These are phyloP conservation scores for Myotis yumanensis DNA, from an alignment of 2,113 vertebrate genomes.

Conservation along the genomic window DNA sequence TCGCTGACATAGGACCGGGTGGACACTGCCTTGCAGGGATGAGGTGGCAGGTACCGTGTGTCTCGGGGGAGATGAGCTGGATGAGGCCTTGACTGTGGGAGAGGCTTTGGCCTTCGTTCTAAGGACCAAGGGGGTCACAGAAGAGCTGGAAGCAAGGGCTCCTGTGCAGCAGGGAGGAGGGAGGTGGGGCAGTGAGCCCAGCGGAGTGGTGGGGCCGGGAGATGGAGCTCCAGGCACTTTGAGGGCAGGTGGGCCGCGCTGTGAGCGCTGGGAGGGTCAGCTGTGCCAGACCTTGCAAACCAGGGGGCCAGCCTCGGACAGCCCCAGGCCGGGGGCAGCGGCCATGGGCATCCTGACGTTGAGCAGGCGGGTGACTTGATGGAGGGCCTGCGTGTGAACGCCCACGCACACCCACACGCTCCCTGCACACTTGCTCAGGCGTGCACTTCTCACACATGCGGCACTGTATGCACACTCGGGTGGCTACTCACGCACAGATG, in stretches of 20 bases:
- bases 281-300: fast-evolving
- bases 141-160: neutral
- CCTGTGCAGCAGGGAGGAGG: neutral
- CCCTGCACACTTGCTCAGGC: neutral
- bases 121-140: neutral
- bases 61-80: neutral
- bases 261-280: neutral
- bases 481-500: neutral
- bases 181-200: neutral
- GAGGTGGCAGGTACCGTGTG: neutral
- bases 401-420: neutral
- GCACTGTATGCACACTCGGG: neutral
- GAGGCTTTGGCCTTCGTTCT: neutral
- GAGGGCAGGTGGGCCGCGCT: too few species aligned
- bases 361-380: neutral
- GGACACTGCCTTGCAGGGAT: neutral
- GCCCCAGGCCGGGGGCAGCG: fast-evolving
- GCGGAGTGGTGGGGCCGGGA: fast-evolving
- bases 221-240: neutral
- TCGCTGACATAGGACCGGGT: neutral
- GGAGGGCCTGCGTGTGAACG: fast-evolving
- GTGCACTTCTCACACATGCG: neutral
- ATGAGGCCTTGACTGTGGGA: neutral
- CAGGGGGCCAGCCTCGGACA: neutral
- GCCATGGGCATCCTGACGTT: neutral